These are phyloP conservation scores for Rhea pennata DNA, from an alignment of 2,113 vertebrate species.

Conservation along the genomic window DNA sequence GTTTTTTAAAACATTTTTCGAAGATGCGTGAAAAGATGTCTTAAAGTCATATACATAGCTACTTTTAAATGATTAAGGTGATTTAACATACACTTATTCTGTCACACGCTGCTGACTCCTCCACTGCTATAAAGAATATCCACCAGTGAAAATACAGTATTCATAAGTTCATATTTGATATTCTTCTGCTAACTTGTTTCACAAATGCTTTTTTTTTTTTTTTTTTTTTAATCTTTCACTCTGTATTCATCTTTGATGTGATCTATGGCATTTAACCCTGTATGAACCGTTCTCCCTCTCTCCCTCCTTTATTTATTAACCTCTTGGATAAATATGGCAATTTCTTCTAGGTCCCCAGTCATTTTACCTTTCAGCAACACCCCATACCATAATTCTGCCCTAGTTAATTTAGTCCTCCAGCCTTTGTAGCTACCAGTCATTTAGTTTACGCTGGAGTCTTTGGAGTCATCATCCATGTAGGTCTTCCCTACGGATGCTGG, in stretches of 20 bases:
- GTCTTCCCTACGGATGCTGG: background rate
- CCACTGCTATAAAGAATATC: background rate
- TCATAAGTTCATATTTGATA: background rate
- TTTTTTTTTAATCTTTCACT: background rate
- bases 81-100: background rate
- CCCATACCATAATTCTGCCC: slow-evolving; percentile 50
- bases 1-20: background rate
- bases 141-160: background rate
- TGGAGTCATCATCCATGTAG: background rate
- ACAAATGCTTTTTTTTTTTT: background rate
- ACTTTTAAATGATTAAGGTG: background rate
- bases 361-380: slow-evolving; percentile 16
- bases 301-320: background rate
- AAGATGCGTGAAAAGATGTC: background rate
- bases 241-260: background rate
- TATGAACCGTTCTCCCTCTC: background rate
- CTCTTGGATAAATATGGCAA: slow-evolving; percentile 4
- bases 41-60: background rate
- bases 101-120: background rate
- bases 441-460: background rate
- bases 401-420: slow-evolving; percentile 4
- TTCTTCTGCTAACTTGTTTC: background rate
- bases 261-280: slow-evolving; percentile 6
- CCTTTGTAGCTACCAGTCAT: background rate
- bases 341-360: background rate